Conservation (phyloP, 2,113 vertebrate genomes). For the Neopipo cinnamomea region DNA sequence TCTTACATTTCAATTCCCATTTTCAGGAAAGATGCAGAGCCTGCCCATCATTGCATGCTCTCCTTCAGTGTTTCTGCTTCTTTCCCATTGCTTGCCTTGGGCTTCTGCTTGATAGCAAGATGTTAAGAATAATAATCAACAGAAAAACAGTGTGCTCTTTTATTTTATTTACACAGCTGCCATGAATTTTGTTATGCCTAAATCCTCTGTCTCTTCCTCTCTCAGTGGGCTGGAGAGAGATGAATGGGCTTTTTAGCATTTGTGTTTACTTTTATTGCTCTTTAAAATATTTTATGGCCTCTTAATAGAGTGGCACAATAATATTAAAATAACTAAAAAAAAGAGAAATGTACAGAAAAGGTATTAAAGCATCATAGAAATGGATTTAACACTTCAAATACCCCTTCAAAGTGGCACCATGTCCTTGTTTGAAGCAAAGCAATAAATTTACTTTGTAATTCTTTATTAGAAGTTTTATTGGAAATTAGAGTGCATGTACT, state of each 20-base stretch:
- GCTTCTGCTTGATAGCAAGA: constrained; percentile 57
- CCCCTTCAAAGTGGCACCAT: constrained; percentile 35
- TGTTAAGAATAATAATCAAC: constrained; percentile 4
- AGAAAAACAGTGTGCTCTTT: constrained; percentile 17
- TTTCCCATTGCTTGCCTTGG: constrained; percentile 48
- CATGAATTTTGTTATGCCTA: constrained; percentile 57
- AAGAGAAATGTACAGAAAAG: constrained; percentile 31
- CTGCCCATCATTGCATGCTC: neutral
- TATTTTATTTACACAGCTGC: constrained; percentile 77
- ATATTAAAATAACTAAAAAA: constrained; percentile 40
- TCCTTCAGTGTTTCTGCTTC: constrained; percentile 17
- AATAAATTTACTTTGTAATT: constrained; percentile 25
- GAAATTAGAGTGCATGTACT: neutral
- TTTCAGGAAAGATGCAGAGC: constrained; percentile 18
- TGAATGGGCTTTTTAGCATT: constrained; percentile 63
- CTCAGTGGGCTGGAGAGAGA: constrained; percentile 50
- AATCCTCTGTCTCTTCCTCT: constrained; percentile 65
- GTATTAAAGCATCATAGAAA: constrained; percentile 13
- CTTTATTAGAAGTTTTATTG: constrained; percentile 30
- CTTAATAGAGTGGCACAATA: constrained; percentile 58
- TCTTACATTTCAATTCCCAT: neutral
- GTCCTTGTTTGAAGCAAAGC: constrained; percentile 38
- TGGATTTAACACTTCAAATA: constrained; percentile 43
- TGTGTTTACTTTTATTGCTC: constrained; percentile 71
- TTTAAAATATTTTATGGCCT: constrained; percentile 73